phyloP scores from a whole-genome alignment of 2,113 vertebrate genomes.

The Hippolais icterina region DNA sequence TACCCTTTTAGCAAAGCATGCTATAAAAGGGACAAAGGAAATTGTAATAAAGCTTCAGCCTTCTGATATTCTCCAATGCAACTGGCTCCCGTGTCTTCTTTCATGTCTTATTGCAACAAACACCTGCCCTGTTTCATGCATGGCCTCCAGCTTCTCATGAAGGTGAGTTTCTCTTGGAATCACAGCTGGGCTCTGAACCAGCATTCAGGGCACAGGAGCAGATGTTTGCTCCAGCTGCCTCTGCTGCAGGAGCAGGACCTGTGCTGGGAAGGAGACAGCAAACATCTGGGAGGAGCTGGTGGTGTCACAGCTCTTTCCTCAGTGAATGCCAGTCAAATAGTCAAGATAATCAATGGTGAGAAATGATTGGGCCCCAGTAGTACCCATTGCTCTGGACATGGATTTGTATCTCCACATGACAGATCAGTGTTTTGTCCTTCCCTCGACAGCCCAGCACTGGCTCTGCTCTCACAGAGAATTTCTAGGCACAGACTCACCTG shows the following conservation, averaged over 20 bases:
- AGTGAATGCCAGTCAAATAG: not conserved
- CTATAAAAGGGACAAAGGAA: too few species aligned
- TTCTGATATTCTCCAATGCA: too few species aligned
- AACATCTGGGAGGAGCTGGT: not conserved
- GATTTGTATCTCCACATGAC: not conserved
- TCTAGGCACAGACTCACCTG: not conserved
- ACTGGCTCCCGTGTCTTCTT: too few species aligned
- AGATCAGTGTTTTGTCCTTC: not conserved
- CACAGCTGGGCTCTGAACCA: not conserved
- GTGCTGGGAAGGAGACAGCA: not conserved
- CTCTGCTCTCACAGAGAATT: not conserved
- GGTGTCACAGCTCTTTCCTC: accelerated
- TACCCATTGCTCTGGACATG: not conserved
- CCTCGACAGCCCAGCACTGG: not conserved
- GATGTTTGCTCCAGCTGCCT: not conserved
- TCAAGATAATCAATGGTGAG: not conserved
- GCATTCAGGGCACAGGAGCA: not conserved
- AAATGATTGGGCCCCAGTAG: not conserved
- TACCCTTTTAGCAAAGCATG: too few species aligned
- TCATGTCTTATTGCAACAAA: too few species aligned
- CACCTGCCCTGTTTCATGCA: not conserved
- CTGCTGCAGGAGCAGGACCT: not conserved
- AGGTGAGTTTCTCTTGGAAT: not conserved
- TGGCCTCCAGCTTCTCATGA: not conserved
- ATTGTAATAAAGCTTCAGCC: too few species aligned